These are phyloP conservation scores for Miichthys miiuy DNA, from an alignment of 2,797 vertebrate species.

Conservation along the genomic window DNA sequence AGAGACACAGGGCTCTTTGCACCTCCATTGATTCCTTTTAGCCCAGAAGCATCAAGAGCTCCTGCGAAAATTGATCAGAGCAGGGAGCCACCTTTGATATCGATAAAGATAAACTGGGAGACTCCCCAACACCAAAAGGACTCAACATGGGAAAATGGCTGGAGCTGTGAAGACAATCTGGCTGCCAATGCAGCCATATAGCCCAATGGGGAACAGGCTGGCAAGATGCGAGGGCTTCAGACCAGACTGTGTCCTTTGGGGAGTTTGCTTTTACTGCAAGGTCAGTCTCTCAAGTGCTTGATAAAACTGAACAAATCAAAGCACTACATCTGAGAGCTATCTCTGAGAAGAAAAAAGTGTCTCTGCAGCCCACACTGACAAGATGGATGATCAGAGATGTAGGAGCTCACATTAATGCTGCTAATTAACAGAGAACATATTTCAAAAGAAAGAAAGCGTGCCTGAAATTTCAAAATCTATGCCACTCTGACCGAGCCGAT, in stretches of 20 bases:
- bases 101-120: slow-evolving; percentile 69
- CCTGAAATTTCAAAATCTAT: slow-evolving; percentile 59
- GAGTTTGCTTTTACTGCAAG: slow-evolving; percentile 69
- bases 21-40: slow-evolving; percentile 77
- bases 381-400: slow-evolving; percentile 71
- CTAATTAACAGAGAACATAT: slow-evolving; percentile 77
- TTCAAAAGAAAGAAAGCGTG: slow-evolving; percentile 60
- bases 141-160: slow-evolving; percentile 58
- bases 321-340: slow-evolving; percentile 66
- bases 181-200: slow-evolving; percentile 48
- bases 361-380: slow-evolving; percentile 58
- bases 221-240: slow-evolving; percentile 53
- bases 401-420: slow-evolving; percentile 67
- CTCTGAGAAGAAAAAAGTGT: slow-evolving; percentile 51
- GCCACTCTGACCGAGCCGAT: not conserved
- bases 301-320: slow-evolving; percentile 75
- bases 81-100: slow-evolving; percentile 78
- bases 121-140: slow-evolving; percentile 57
- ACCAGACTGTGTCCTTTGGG: slow-evolving; percentile 66
- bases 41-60: slow-evolving; percentile 66
- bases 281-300: slow-evolving; percentile 71
- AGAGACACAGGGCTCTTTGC: slow-evolving; percentile 64
- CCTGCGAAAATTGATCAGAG: slow-evolving; percentile 79
- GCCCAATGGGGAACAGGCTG: slow-evolving; percentile 40
- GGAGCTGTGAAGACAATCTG: slow-evolving; percentile 64